These are phyloP conservation scores for Turritopsis rubra DNA, from an alignment of 30 jellyfish, hydroid and myxozoan genomes.

Conservation along the genomic window DNA sequence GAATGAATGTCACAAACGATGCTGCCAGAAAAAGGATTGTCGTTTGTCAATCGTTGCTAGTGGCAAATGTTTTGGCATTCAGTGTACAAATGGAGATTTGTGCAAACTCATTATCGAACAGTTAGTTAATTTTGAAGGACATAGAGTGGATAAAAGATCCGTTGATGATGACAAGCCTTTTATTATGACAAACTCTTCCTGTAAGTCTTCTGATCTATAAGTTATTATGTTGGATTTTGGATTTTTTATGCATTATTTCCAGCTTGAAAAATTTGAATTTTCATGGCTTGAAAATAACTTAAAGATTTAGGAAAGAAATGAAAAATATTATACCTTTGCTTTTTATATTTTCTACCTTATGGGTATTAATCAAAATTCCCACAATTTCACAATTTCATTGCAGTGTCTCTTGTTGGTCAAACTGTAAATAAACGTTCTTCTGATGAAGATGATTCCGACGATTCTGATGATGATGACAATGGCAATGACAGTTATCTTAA, in stretches of 20 bases:
- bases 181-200: background rate
- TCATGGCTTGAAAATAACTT: too few species aligned
- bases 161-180: slow-evolving; percentile 27
- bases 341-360: too few species aligned
- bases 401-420: background rate
- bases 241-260: background rate
- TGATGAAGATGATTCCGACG: slow-evolving; percentile 21
- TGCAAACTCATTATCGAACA: slow-evolving; percentile 68
- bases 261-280: too few species aligned
- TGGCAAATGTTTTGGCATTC: slow-evolving; percentile 57
- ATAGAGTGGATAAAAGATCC: slow-evolving; percentile 74
- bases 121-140: slow-evolving; percentile 63
- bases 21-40: slow-evolving; percentile 65
- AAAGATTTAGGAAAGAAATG: background rate
- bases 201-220: background rate
- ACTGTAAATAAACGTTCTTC: background rate
- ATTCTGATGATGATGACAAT: slow-evolving; percentile 34
- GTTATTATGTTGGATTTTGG: background rate
- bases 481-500: slow-evolving; percentile 11
- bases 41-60: slow-evolving; percentile 44
- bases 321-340: background rate
- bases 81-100: slow-evolving; percentile 51
- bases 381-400: background rate
- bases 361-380: too few species aligned
- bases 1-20: slow-evolving; percentile 49